A percentile compares a stretch with the other conserved stretches of the same genome.
phyloP scores from a whole-genome alignment of 92 coral and sea anemone species.

The Umimayanthus kanabou region DNA sequence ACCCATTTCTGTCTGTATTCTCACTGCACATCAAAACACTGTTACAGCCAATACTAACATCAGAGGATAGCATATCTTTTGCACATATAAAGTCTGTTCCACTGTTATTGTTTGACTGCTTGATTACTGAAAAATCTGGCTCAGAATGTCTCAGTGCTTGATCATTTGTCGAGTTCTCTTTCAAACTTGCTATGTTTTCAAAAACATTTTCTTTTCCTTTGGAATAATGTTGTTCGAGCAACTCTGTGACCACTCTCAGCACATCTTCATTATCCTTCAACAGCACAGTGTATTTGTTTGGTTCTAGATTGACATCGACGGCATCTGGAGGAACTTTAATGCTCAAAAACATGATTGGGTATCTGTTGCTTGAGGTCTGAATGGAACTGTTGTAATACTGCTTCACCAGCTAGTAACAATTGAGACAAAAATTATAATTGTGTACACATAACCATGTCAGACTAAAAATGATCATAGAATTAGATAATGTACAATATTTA shows the following conservation, averaged over 20 bases:
- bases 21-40: neutral
- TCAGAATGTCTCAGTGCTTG: conserved; percentile 11
- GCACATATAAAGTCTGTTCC: neutral
- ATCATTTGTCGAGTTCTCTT: neutral
- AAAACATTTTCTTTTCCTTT: conserved; percentile 32
- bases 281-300: conserved; percentile 89
- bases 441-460: no score
- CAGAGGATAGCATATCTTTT: neutral
- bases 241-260: conserved; percentile 53
- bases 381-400: conserved; percentile 55
- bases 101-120: neutral
- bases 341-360: conserved; percentile 80
- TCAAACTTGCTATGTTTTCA: neutral
- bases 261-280: conserved; percentile 82
- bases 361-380: conserved; percentile 52
- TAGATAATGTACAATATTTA: no score
- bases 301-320: conserved; percentile 92
- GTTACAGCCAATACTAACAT: neutral
- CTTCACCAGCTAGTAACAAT: conserved; percentile 59
- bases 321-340: conserved; percentile 66
- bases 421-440: neutral
- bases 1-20: neutral
- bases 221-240: conserved; percentile 64
- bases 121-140: neutral
- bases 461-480: no score